Percentiles rank a stretch among this genome's conserved stretches.
These are phyloP conservation scores for Callyntrura guangdongensis DNA, from an alignment of 2,888 invertebrate genomes.

Conservation along the genomic window DNA sequence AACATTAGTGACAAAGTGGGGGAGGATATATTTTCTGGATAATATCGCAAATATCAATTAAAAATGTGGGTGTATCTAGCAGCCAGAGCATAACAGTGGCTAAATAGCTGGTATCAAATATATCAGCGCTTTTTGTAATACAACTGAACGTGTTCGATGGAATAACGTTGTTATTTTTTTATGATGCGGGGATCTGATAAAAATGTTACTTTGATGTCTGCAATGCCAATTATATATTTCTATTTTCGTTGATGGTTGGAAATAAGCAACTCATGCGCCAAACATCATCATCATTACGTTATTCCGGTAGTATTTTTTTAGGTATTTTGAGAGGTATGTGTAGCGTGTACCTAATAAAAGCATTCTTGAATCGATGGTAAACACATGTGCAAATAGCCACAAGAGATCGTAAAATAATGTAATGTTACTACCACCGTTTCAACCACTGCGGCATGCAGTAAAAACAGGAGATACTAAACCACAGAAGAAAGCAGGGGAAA, in stretches of 20 bases:
- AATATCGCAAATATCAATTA: background rate
- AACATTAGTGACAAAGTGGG: no score
- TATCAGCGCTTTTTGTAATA: background rate
- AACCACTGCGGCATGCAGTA: background rate
- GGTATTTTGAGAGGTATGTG: background rate
- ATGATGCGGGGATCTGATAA: background rate
- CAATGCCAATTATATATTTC: slow-evolving; percentile 49
- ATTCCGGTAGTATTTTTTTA: background rate
- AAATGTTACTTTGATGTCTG: slow-evolving; percentile 6
- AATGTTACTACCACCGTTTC: background rate
- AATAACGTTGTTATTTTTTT: slow-evolving; percentile 25
- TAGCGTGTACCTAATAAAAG: background rate
- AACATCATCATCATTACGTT: background rate
- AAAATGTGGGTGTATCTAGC: no score
- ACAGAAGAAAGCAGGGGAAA: background rate
- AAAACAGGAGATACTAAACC: background rate
- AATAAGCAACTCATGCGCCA: background rate
- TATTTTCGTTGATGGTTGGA: background rate
- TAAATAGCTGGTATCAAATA: background rate
- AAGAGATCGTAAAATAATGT: background rate
- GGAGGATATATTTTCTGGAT: background rate
- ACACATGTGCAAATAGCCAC: background rate
- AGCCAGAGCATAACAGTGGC: no score
- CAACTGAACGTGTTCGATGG: background rate
- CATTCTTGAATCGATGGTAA: slow-evolving; percentile 1